A percentile compares a stretch with the other conserved stretches of the same genome.
Conservation (phyloP, 2,797 vertebrate genomes). For the Perodicticus potto region DNA sequence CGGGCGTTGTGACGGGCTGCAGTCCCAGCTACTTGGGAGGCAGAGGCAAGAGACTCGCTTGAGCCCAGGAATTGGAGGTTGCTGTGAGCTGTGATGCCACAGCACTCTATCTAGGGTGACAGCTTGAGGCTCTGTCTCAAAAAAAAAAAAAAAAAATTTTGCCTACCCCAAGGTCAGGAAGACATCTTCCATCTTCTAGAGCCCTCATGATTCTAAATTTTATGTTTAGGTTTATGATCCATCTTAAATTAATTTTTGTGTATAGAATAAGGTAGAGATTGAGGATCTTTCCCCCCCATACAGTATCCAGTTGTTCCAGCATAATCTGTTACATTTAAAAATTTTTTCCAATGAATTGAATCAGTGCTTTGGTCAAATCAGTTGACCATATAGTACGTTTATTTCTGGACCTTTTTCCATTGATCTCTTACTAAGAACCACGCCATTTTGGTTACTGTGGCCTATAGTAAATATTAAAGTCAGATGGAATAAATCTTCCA, state of each 20-base stretch:
- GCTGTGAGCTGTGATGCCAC: too few species aligned
- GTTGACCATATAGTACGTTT: background rate
- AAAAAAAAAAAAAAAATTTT: background rate
- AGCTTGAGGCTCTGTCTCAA: too few species aligned
- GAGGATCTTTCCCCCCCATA: background rate
- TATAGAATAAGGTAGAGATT: background rate
- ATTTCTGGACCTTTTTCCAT: constrained; percentile 19
- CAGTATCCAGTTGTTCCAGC: background rate
- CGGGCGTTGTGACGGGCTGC: too few species aligned
- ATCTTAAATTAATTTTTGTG: constrained; percentile 41
- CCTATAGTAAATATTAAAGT: constrained; percentile 28
- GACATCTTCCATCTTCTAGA: background rate
- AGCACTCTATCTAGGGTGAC: too few species aligned
- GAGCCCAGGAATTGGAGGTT: too few species aligned
- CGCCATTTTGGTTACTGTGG: constrained; percentile 10
- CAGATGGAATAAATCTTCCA: background rate
- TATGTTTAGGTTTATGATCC: constrained; percentile 6
- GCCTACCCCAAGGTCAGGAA: background rate
- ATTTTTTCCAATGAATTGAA: constrained; percentile 29
- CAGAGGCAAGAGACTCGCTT: too few species aligned
- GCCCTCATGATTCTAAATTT: constrained; percentile 33
- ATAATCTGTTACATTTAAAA: background rate
- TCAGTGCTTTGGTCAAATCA: constrained; percentile 17
- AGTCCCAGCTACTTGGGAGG: too few species aligned
- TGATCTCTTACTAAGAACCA: background rate